Base-by-base conservation (phyloP, 2,888 invertebrate species). In the Noctua janthina region DNA sequence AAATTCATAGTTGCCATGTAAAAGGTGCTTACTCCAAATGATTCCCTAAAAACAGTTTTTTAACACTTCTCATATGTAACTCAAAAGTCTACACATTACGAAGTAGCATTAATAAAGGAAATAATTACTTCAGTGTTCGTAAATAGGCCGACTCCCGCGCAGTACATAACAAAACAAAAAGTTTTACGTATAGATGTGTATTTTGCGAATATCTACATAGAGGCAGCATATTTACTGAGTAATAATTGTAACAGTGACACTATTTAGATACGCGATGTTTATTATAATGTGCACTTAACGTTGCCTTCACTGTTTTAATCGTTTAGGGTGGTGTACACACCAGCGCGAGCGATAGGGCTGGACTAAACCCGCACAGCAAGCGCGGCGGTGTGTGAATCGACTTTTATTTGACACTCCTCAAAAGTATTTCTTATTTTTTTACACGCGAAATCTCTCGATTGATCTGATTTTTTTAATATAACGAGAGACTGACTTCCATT, bases 161-260 rank as follows among this genome's bases (percentile, higher is more conserved):
- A 93, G 93, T 94, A 94, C 94, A 94, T 92, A 90, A 91, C 89
- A 85, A 85, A 92, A 90, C 90, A 88, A 70, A 88, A 70, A 43
- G 87, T 90, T 92, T 92, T 92, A 93, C 90, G 91, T 93, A 95
- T 95, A 96, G 94, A 95, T 92, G 92, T 94, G 91, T 96, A 96
- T 96, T 96, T 96, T 96, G 95, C 95, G 95, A 96, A 94, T 94
- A 95, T 96, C 95, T 96, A 96, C 95, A 96, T 96, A 96, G 95
- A 95, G 94, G 95, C 95, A 95, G 94, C 94, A 93, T 96, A 95
- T 96, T 95, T 95, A 95, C 95, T 92, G 93, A 92, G 91, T 93
- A 90, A 92, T 93, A 90, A 92, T 91, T 91, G 86, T 91, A 89
- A 91, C 91, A 84, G 90, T 92, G 90, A 91, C 91, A 92, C 86